phyloP scores from a whole-genome alignment of 2,113 vertebrate genomes.

The Pardalotus punctatus region DNA sequence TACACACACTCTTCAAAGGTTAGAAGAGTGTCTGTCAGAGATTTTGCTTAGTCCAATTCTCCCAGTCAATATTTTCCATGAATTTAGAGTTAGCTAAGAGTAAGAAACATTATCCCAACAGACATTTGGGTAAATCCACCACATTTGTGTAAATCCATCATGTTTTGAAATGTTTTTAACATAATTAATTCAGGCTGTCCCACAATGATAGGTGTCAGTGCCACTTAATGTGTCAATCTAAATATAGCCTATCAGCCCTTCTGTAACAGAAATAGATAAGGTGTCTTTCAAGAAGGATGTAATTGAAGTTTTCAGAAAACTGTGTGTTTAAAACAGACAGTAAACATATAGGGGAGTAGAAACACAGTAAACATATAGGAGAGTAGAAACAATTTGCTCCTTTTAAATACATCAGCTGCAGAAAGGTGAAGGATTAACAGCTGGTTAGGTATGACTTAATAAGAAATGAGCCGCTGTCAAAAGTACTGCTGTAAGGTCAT shows the following conservation, averaged over 20 bases:
- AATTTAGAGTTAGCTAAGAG: neutral
- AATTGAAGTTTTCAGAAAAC: neutral
- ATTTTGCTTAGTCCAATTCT: neutral
- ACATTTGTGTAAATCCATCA: neutral
- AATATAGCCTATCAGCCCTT: neutral
- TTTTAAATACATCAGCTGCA: neutral
- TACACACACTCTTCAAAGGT: neutral
- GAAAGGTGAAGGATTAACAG: neutral
- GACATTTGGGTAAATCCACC: neutral
- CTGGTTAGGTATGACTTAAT: neutral
- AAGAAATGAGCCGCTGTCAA: neutral
- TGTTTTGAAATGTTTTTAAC: neutral
- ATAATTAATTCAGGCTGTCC: neutral
- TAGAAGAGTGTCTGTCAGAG: neutral
- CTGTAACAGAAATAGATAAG: neutral
- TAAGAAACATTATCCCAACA: neutral
- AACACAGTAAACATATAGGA: neutral
- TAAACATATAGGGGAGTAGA: neutral
- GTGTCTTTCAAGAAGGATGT: neutral
- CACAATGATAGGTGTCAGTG: neutral
- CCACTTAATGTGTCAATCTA: neutral
- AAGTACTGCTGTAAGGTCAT: neutral
- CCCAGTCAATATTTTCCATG: neutral
- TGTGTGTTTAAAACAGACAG: neutral
- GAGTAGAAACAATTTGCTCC: neutral